Percentiles rank a stretch among this genome's conserved stretches.
Evolutionary conservation across 2,888 invertebrate genomes (phyloP).

Genomic region (Patella depressa): DNA sequence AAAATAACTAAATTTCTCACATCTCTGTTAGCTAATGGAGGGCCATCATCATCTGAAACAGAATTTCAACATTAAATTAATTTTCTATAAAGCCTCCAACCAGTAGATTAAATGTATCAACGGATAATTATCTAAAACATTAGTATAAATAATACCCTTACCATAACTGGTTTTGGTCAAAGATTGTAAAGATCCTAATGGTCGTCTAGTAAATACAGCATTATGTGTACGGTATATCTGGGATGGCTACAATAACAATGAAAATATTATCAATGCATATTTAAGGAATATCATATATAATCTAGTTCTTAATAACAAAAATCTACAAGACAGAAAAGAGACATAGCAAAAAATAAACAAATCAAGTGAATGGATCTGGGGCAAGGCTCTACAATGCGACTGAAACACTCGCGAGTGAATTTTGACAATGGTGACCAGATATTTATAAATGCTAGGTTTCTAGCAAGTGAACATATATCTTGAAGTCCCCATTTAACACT

Average conservation of each 20-base stretch:
- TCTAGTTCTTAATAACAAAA: too few species aligned
- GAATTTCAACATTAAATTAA: background rate
- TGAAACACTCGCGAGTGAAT: too few species aligned
- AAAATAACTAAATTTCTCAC: slow-evolving; percentile 88
- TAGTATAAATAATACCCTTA: slow-evolving; percentile 18
- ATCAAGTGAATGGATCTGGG: too few species aligned
- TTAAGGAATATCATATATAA: too few species aligned
- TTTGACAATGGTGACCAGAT: too few species aligned
- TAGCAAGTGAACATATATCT: too few species aligned
- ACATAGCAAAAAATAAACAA: too few species aligned
- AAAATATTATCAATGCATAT: slow-evolving; percentile 2
- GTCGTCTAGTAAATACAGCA: slow-evolving; percentile 57
- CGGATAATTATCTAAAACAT: too few species aligned
- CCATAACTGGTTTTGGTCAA: slow-evolving; percentile 51
- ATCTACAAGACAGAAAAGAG: too few species aligned
- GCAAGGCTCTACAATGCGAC: too few species aligned
- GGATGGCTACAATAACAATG: slow-evolving; percentile 54
- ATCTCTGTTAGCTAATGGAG: slow-evolving; percentile 89
- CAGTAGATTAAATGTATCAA: background rate
- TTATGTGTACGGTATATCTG: slow-evolving; percentile 63
- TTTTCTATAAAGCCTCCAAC: background rate
- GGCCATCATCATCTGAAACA: slow-evolving; percentile 80
- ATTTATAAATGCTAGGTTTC: too few species aligned
- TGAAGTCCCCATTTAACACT: too few species aligned
- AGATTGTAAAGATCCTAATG: slow-evolving; percentile 62